These are phyloP conservation scores for Hedychridium roseum DNA, from an alignment of 2,888 invertebrate genomes.

Conservation along the genomic window DNA sequence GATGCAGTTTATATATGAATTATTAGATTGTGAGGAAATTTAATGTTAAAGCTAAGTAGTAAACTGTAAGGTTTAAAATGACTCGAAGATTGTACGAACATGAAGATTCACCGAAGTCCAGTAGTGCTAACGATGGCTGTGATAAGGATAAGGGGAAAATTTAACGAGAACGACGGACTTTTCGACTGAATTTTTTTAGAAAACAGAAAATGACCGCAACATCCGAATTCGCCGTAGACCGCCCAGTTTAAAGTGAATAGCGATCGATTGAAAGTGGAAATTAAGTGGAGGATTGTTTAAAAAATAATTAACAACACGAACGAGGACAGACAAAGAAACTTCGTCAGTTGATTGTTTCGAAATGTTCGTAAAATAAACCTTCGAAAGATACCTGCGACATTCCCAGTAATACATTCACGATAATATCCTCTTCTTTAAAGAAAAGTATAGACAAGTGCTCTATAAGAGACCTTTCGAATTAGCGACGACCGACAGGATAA, in stretches of 20 bases:
- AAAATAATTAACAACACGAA: no score
- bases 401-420: conserved; percentile 35
- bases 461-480: not conserved
- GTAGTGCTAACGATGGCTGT: conserved; percentile 57
- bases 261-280: no score
- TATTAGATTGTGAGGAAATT: no score
- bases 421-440: conserved; percentile 27
- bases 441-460: not conserved
- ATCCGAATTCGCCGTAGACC: no score
- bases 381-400: conserved; percentile 39
- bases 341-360: no score
- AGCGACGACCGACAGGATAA: no score
- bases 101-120: conserved; percentile 37
- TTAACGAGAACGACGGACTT: conserved; percentile 19
- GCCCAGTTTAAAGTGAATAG: no score
- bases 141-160: conserved; percentile 49
- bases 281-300: no score
- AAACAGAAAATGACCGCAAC: no score
- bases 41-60: conserved; percentile 40
- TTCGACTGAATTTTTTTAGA: conserved; percentile 13
- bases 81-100: conserved; percentile 36
- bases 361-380: no score
- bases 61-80: conserved; percentile 35
- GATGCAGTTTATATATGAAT: no score
- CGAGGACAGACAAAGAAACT: no score